Base-by-base conservation (phyloP, 2,888 invertebrate species). In the Chloroclysta siterata region DNA sequence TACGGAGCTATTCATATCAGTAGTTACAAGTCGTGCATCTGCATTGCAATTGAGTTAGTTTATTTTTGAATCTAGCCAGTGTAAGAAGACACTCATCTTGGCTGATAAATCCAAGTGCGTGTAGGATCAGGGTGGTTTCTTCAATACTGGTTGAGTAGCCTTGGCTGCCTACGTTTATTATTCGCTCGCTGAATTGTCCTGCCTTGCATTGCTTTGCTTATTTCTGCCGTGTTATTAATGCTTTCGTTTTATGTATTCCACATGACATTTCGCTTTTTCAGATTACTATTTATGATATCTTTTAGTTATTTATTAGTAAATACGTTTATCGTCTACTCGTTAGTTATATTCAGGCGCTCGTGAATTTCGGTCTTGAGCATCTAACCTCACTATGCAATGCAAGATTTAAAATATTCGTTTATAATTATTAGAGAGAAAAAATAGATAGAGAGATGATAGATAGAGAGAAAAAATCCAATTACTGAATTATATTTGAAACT, bases 1-100 rank as follows among this genome's bases (percentile, higher is more conserved):
- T 63, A 74, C 74, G 75, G 78, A 74, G 76, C 75, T 73, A 72
- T 66, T 74, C 71, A 66, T 75, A 71, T 69, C 69, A 76, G 66
- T 68, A 68, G 71, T 17, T 71, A 72, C 71, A 69, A 72, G 72
- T 76, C 78, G 73, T 84, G 83, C 82, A 83, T 81, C 79, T 85
- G 79, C 79, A 75, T 77, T 82, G 82, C 86, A 86, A 87, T 88
- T 87, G 87, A 80, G 78, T 81, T 61, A 79, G 83, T 85, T 87
- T 89, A 88, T 90, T 90, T 90, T 86, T 87, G 84, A 83, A 83
- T 74, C 75, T 76, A 78, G 72, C 87, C 84, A 87, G 80, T 76
- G 52, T 75, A 76, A 65, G 71, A 72, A 70, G 81, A 78, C 69
- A 75, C 80, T 68, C 57, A 47, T 59, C 53, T 62, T n/a, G n/a